Evolutionary conservation across 2,797 vertebrate genomes (phyloP).

Genomic region (Spinus pinus): DNA sequence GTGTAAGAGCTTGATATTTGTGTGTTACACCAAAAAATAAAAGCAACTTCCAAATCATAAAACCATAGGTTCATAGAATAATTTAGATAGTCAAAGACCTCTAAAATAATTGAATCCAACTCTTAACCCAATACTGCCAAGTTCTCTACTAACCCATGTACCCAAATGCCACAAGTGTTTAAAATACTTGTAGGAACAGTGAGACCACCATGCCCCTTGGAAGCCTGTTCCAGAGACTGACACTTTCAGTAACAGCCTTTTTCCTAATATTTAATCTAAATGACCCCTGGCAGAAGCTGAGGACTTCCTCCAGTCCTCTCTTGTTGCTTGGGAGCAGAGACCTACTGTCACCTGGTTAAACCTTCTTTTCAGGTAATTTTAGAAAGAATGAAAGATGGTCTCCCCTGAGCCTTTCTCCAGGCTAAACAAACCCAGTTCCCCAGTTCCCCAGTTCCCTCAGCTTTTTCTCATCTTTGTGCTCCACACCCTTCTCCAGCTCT

Average conservation of each 20-base stretch:
- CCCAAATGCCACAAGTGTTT: fast-evolving
- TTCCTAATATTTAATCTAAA: background rate
- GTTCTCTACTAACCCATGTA: background rate
- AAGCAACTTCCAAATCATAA: background rate
- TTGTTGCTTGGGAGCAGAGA: background rate
- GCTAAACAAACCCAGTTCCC: fast-evolving
- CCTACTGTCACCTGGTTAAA: fast-evolving
- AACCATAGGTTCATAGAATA: background rate
- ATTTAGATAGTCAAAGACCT: background rate
- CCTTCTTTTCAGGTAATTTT: fast-evolving
- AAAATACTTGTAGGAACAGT: fast-evolving
- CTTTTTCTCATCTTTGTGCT: background rate
- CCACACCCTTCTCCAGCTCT: background rate
- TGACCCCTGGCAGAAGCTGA: fast-evolving
- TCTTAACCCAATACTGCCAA: fast-evolving
- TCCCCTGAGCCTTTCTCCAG: background rate
- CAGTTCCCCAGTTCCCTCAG: background rate
- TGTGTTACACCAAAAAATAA: background rate
- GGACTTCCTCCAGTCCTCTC: fast-evolving
- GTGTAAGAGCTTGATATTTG: background rate
- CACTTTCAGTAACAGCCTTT: fast-evolving
- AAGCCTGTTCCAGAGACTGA: fast-evolving
- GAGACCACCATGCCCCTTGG: too few relatives aligned
- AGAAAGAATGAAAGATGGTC: background rate
- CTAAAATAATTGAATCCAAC: fast-evolving